Evolutionary conservation across 1,140 invertebrate genomes (phyloP).

Genomic region (Odontomachus brunneus): DNA sequence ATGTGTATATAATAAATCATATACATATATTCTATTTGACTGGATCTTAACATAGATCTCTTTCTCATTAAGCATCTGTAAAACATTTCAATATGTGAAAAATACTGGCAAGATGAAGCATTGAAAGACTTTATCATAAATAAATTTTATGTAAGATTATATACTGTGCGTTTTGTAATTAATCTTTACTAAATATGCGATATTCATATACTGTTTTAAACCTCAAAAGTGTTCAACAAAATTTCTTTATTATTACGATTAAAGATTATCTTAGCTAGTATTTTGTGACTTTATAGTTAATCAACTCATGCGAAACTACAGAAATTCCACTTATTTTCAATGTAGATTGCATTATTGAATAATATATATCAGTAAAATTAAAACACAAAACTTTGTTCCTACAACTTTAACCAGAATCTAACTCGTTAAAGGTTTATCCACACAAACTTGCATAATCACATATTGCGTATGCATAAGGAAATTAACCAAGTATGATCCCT

Average conservation of each 20-base stretch:
- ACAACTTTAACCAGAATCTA: no score
- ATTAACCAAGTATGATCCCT: no score
- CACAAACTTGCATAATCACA: no score
- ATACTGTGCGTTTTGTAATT: conserved; percentile 30
- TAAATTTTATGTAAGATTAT: conserved; percentile 52
- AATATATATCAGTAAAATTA: no score
- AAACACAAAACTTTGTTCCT: no score
- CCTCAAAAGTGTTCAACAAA: conserved; percentile 29
- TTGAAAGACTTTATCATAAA: conserved; percentile 41
- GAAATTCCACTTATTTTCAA: no score
- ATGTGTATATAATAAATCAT: conserved; percentile 16
- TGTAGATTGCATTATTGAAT: no score
- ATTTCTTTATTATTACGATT: conserved; percentile 47
- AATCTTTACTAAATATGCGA: conserved; percentile 29
- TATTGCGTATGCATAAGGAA: no score
- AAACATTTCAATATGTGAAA: conserved; percentile 51
- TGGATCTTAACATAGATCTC: conserved; percentile 19
- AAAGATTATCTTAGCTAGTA: conserved; percentile 23
- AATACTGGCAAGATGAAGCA: conserved; percentile 66
- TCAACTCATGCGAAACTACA: no score
- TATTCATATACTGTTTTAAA: conserved; percentile 45
- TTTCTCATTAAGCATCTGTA: conserved; percentile 37
- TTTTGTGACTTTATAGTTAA: conserved; percentile 45
- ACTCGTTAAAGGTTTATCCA: no score
- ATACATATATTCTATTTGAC: conserved; percentile 27